phyloP scores from a whole-genome alignment of 2,888 invertebrate genomes.

The Epistrophella euchroma region DNA sequence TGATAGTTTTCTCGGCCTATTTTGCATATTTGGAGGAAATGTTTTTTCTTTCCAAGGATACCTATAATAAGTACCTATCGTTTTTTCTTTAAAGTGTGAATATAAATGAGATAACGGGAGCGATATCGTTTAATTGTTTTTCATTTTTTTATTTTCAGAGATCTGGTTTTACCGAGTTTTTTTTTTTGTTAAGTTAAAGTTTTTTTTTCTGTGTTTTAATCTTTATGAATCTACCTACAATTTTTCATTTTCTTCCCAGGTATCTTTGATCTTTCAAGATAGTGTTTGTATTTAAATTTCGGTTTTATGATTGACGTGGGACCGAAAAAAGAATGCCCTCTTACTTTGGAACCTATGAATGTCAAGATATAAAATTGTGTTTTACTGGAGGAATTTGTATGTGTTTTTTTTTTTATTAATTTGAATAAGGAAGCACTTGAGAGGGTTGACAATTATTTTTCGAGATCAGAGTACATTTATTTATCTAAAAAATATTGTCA shows the following conservation, averaged over 20 bases:
- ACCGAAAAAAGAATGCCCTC: neutral
- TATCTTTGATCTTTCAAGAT: neutral
- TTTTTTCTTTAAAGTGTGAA: constrained; percentile 38
- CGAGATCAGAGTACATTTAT: neutral
- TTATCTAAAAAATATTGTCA: neutral
- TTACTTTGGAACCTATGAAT: neutral
- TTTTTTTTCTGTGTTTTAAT: constrained; percentile 14
- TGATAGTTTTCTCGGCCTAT: constrained; percentile 6
- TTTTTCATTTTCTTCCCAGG: neutral
- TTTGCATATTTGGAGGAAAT: constrained; percentile 27
- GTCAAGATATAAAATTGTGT: neutral
- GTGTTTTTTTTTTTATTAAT: neutral
- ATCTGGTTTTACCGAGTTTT: neutral
- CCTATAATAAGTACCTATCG: neutral
- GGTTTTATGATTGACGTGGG: constrained; percentile 35
- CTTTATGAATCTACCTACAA: neutral
- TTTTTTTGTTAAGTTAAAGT: constrained; percentile 13
- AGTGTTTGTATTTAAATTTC: neutral
- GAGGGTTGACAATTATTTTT: constrained; percentile 12
- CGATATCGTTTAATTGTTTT: constrained; percentile 38
- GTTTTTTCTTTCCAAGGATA: neutral
- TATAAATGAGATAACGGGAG: constrained; percentile 44
- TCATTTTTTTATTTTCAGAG: neutral
- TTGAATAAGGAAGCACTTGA: constrained; percentile 6
- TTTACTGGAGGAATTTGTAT: neutral